Conservation (phyloP, 2,888 invertebrate genomes). For the Stegophylla sp. region DNA sequence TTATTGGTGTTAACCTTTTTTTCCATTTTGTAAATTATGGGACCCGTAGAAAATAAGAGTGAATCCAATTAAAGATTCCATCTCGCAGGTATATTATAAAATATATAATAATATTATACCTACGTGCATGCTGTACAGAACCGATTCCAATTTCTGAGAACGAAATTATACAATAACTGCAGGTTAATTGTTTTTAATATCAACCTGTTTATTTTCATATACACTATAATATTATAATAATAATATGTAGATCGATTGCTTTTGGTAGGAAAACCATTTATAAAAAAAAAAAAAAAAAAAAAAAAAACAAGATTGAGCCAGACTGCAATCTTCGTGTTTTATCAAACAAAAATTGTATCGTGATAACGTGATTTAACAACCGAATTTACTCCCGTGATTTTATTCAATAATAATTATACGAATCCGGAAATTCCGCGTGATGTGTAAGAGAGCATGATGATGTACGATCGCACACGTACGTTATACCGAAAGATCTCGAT, state of each 20-base stretch:
- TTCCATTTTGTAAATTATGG: slow-evolving; percentile 32
- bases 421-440: slow-evolving; percentile 15
- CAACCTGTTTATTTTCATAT: no score
- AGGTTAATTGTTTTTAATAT: slow-evolving; percentile 40
- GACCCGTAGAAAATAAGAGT: slow-evolving; percentile 26
- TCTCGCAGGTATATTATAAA: not conserved
- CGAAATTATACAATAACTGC: slow-evolving; percentile 11
- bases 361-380: not conserved
- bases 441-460: not conserved
- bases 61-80: slow-evolving; percentile 44
- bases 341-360: not conserved
- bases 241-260: slow-evolving; percentile 8
- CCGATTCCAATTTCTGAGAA: slow-evolving; percentile 25
- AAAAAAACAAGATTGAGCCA: not conserved
- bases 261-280: not conserved
- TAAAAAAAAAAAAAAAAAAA: not conserved
- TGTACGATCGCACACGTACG: not conserved
- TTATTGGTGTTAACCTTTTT: slow-evolving; percentile 2
- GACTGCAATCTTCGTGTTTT: not conserved
- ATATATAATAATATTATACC: not conserved
- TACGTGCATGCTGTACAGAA: not conserved
- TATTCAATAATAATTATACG: slow-evolving; percentile 26
- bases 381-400: not conserved
- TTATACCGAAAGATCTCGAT: slow-evolving; percentile 12
- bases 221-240: no score